Evolutionary conservation across 2,797 vertebrate genomes (phyloP).

Genomic region (Fringilla coelebs): DNA sequence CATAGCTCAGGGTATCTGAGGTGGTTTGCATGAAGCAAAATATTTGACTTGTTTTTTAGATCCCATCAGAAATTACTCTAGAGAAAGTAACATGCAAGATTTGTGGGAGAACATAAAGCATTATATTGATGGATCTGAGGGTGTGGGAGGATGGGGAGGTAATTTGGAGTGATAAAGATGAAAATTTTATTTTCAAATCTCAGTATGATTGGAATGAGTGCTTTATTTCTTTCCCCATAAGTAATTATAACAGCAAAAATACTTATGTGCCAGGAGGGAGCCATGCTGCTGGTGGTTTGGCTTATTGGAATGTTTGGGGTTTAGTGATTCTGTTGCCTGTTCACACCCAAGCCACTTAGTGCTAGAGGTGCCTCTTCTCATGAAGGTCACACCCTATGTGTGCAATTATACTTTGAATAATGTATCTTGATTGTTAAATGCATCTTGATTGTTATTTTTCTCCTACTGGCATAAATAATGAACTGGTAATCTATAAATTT

Average conservation of each 20-base stretch:
- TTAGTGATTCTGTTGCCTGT: background rate
- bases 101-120: background rate
- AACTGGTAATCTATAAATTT: slow-evolving; percentile 33
- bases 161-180: background rate
- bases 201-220: background rate
- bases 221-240: background rate
- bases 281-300: background rate
- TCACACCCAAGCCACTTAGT: background rate
- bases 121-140: background rate
- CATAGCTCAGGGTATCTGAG: background rate
- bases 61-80: background rate
- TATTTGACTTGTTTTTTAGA: background rate
- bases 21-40: background rate
- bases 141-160: background rate
- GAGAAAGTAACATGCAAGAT: background rate
- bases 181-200: background rate
- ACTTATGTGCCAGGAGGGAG: background rate
- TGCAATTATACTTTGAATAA: slow-evolving; percentile 42
- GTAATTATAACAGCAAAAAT: background rate
- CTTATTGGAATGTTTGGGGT: background rate
- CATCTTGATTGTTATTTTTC: slow-evolving; percentile 52
- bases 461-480: slow-evolving; percentile 32
- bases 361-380: slow-evolving; percentile 8
- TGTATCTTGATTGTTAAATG: slow-evolving; percentile 48
- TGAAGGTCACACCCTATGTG: slow-evolving; percentile 40